These are phyloP conservation scores for Notarius lentiginosus DNA, from an alignment of 2,113 vertebrate genomes.

Conservation along the genomic window DNA sequence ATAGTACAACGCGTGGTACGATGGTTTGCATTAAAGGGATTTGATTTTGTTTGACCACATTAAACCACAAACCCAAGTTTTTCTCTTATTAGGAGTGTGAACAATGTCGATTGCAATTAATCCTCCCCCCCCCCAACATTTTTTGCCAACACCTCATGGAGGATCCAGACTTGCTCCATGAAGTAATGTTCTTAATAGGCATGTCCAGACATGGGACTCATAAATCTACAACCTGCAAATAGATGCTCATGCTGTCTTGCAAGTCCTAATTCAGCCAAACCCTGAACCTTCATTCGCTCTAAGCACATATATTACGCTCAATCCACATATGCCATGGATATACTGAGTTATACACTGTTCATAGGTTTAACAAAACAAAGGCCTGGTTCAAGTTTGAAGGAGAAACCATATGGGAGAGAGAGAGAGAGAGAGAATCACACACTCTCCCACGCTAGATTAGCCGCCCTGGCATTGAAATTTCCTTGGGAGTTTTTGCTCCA, in stretches of 20 bases:
- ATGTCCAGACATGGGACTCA: conserved; percentile 40
- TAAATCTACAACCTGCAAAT: conserved; percentile 43
- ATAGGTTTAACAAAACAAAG: conserved; percentile 36
- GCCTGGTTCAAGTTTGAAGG: conserved; percentile 53
- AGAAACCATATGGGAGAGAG: conserved; percentile 62
- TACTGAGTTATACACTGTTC: not conserved
- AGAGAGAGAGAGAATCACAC: conserved; percentile 50
- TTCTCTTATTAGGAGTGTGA: not conserved
- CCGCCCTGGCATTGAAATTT: conserved; percentile 64
- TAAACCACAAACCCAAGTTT: not conserved
- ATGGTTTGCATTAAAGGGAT: not conserved
- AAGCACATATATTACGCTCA: not conserved
- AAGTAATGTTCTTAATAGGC: conserved; percentile 37
- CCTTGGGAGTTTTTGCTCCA: conserved; percentile 58
- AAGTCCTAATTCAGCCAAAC: conserved; percentile 27
- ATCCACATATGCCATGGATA: not conserved
- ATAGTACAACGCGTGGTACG: too few relatives aligned
- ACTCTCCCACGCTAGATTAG: conserved; percentile 42
- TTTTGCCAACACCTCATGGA: not conserved
- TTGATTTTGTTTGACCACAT: not conserved
- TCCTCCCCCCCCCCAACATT: not conserved
- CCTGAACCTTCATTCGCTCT: conserved; percentile 1
- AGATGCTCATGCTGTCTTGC: conserved; percentile 16
- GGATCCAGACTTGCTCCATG: conserved; percentile 24
- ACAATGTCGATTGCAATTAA: conserved; percentile 26